Conservation (phyloP, 2,797 vertebrate genomes). For the Tarsius wallacei region DNA sequence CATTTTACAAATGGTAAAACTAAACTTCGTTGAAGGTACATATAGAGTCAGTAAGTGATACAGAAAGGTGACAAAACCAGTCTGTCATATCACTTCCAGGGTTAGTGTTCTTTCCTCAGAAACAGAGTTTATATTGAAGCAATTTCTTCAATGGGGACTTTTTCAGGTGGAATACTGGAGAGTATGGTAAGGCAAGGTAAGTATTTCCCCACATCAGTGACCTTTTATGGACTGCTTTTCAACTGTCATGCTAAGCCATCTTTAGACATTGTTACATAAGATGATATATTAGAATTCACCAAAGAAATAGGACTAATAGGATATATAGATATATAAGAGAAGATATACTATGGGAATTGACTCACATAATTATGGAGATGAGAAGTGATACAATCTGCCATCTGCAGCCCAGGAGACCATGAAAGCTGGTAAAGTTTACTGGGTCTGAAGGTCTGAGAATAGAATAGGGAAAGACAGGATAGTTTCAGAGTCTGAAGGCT, state of each 20-base stretch:
- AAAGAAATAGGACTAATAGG: neutral
- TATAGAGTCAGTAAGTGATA: neutral
- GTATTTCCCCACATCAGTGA: accelerated
- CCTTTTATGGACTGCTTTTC: neutral
- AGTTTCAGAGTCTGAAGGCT: neutral
- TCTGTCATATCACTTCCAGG: neutral
- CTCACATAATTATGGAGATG: no score
- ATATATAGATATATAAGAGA: neutral
- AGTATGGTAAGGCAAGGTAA: neutral
- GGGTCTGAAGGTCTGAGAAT: neutral
- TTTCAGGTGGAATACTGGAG: neutral
- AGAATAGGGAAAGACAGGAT: neutral
- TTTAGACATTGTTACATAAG: neutral
- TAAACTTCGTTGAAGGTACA: neutral
- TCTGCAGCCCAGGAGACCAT: neutral
- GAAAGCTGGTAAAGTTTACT: neutral
- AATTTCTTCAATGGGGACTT: neutral
- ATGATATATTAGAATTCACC: neutral
- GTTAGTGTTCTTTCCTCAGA: no score
- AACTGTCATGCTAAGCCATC: no score
- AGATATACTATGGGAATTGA: neutral
- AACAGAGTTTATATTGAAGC: neutral
- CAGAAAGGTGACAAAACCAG: accelerated
- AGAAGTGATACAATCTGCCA: neutral
- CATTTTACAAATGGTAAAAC: neutral